Evolutionary conservation across 1,140 invertebrate species (phyloP), one percentile per base, ranked within the genome.

Genomic region (Drosophila dunni): DNA sequence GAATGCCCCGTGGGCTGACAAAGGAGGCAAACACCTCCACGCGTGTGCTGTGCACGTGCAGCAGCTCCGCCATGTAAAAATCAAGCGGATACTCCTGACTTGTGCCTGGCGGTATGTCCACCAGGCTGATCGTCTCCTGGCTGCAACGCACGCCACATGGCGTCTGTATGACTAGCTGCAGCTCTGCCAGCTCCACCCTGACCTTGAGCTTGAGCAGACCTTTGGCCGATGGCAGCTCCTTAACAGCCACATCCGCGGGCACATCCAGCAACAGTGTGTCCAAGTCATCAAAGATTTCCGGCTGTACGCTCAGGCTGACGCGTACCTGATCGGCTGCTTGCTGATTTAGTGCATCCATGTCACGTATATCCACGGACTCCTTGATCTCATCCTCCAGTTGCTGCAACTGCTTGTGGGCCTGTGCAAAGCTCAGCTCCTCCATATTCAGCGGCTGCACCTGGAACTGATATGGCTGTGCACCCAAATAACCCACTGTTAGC

Each of bases 311-410:
- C 7, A 92, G 90, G 13, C 71, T 70, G 0, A 92, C 53, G 10
- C 86, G 75, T 36, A 92, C 76, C 70, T 92, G 89, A 60, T 86
- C 81, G 6, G 79, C 79, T 0, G 90, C 90, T 60, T 88, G 83
- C 33, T 91, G 75, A 60, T 91, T 91, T 1, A 90, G 75, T 0
- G 79, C 75, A 46, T 92, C 90, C 76, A 92, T 80, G 11, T 91
- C 86, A 6, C 81, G 73, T 40, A 91, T 69, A 53, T 92, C 91
- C 4, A 92, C 79, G 0, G 91, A 84, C 56, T 91, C 79, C 50
- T 92, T 91, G 33, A 92, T 92, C 71, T 92, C 91, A 13, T 92
- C 91, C 64, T 92, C 91, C 51, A 92, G 62, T 66, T 92, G 89
- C 29, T 79, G 81, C n/a, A 92, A 56, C 64, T 92, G 79, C 34